These are phyloP conservation scores for Scaeva pyrastri DNA, from an alignment of 2,888 invertebrate genomes.

Conservation along the genomic window DNA sequence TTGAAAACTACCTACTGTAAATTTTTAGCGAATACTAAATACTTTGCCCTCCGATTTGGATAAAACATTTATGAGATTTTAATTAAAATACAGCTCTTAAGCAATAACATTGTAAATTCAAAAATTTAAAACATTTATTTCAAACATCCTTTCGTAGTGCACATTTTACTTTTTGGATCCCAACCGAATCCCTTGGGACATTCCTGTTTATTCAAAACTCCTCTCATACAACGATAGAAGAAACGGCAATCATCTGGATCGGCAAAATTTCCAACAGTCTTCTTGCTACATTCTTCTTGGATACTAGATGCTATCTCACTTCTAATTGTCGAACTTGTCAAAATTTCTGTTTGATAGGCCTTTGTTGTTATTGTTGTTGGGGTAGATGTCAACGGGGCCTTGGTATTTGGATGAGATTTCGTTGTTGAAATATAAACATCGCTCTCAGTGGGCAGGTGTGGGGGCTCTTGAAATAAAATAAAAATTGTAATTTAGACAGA, in stretches of 20 bases:
- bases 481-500: not conserved
- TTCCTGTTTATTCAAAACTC: conserved; percentile 9
- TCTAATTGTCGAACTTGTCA: not conserved
- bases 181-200: conserved; percentile 53
- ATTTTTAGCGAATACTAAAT: too few relatives aligned
- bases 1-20: too few relatives aligned
- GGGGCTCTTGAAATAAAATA: not conserved
- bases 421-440: not conserved
- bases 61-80: too few relatives aligned
- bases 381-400: not conserved
- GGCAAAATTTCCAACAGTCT: conserved; percentile 36
- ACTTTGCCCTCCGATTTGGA: too few relatives aligned
- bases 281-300: conserved; percentile 8
- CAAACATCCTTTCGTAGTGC: conserved; percentile 31
- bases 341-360: not conserved
- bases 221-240: conserved; percentile 54
- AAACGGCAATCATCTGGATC: conserved; percentile 40
- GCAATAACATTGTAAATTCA: too few relatives aligned
- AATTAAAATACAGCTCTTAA: too few relatives aligned
- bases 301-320: not conserved
- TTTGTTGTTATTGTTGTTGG: not conserved
- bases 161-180: conserved; percentile 32
- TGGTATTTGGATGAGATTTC: not conserved
- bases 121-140: not conserved
- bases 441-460: not conserved